Percentiles rank a stretch among this genome's conserved stretches.
These are phyloP conservation scores for Scomber scombrus DNA, from an alignment of 2,113 vertebrate genomes.

Conservation along the genomic window DNA sequence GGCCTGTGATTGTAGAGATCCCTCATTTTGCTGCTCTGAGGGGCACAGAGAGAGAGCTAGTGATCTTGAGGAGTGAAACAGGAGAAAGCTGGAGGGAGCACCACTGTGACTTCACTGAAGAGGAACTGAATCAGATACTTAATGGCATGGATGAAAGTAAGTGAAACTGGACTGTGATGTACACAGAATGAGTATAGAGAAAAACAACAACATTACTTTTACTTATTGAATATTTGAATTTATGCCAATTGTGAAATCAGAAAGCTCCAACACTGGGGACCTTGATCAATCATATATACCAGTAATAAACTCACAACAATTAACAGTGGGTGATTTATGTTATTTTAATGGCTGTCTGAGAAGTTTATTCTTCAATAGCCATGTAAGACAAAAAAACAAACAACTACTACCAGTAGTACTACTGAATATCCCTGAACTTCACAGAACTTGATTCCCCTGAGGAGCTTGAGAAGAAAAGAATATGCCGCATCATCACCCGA, in stretches of 20 bases:
- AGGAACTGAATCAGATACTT: conserved; percentile 96
- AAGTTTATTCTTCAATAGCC: too few species aligned
- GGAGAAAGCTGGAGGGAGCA: conserved; percentile 99
- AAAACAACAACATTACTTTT: too few species aligned
- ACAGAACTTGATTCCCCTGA: conserved; percentile 94
- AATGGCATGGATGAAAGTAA: conserved; percentile 99
- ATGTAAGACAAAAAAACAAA: too few species aligned
- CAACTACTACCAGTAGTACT: too few species aligned
- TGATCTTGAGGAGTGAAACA: conserved; percentile 96
- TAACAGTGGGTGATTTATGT: too few species aligned
- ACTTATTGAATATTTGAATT: background rate
- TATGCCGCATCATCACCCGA: conserved; percentile 97
- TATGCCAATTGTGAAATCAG: background rate
- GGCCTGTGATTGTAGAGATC: conserved; percentile 99
- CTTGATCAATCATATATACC: too few species aligned
- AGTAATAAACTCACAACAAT: too few species aligned
- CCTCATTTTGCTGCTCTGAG: conserved; percentile 98
- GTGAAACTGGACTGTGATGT: conserved; percentile 20
- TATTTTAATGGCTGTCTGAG: too few species aligned
- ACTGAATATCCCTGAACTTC: background rate
- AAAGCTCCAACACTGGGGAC: too few species aligned
- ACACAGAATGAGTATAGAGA: background rate
- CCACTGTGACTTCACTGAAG: conserved; percentile 96
- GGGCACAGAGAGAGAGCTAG: conserved; percentile 95
- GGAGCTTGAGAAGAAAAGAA: conserved; percentile 96